Evolutionary conservation across 1,140 invertebrate species (phyloP).

Genomic region (Propsilocerus akamusi): DNA sequence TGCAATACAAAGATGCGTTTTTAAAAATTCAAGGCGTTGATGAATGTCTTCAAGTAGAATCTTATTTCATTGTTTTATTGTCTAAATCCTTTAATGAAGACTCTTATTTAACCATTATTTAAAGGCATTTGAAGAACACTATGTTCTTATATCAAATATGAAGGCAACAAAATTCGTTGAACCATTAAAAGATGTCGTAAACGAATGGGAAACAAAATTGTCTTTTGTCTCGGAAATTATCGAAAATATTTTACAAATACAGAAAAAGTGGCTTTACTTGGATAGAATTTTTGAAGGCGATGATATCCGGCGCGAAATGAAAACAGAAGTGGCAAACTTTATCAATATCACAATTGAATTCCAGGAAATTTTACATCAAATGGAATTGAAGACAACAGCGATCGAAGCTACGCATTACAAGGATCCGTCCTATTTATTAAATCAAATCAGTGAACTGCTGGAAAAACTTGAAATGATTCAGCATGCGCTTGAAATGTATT

Average conservation of each 20-base stretch:
- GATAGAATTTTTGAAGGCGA: slow-evolving; percentile 73
- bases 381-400: slow-evolving; percentile 31
- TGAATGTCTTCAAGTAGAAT: slow-evolving; percentile 46
- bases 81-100: not conserved
- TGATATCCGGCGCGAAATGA: slow-evolving; percentile 68
- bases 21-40: slow-evolving; percentile 43
- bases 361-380: slow-evolving; percentile 46
- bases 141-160: slow-evolving; percentile 57
- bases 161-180: slow-evolving; percentile 73
- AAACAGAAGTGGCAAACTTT: slow-evolving; percentile 56
- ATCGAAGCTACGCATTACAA: slow-evolving; percentile 33
- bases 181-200: slow-evolving; percentile 57
- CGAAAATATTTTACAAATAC: slow-evolving; percentile 54
- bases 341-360: slow-evolving; percentile 48
- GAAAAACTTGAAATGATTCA: slow-evolving; percentile 46
- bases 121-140: slow-evolving; percentile 53
- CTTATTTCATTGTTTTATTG: not conserved
- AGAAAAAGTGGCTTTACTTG: slow-evolving; percentile 63
- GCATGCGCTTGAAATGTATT: slow-evolving; percentile 56
- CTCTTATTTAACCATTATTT: slow-evolving; percentile 11
- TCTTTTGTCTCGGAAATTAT: slow-evolving; percentile 59
- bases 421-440: slow-evolving; percentile 34
- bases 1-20: slow-evolving; percentile 44
- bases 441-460: slow-evolving; percentile 40
- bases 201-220: slow-evolving; percentile 64